Base-by-base conservation (phyloP, 2,113 vertebrate species). In the Hyperoodon ampullatus region DNA sequence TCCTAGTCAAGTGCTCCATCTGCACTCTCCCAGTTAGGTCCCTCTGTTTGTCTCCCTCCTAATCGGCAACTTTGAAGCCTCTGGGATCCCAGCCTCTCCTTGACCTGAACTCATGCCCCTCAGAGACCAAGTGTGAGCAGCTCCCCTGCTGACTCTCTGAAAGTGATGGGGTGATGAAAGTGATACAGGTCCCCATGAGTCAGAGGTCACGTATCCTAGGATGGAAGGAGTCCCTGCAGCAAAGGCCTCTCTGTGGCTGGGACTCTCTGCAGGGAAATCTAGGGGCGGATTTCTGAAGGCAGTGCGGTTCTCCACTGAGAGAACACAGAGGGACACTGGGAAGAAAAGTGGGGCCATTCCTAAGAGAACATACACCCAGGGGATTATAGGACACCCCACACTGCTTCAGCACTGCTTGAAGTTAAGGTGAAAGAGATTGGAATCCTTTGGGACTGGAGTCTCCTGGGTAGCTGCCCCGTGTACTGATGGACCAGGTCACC, bases 401-500 rank as follows among this genome's bases (percentile, higher is more conserved):
- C 21, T 78, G 3, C 53, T 89, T 89, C 10, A 78, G 65, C 7
- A 26, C 50, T n/a, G 42, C 82, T 97, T 96, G 18, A 96, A 95
- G 90, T 89, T 93, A 78, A 70, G 60, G 28, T 88, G 47, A 93
- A 81, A 97, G 65, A 94, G 35, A 68, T 28, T 26, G 39, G 58
- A 93, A 71, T 96, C 68, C 68, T 94, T 88, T 60, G 68, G 65
- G 70, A 90, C 30, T 78, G 58, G 47, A 39, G 47, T 89, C 53
- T 88, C 55, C 74, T 82, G 35, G 63, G 19, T 93, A 55, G 58
- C 58, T 85, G 35, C 11, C 24, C 35, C 30, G 15, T 68, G n/a
- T 77, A 63, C 55, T 91, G 15, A 80, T 90, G 80, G 70, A 39
- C 86, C 58, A 82, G 68, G 68, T 96, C 93, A 96, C 83, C 71